Evolutionary conservation across 2,888 invertebrate genomes (phyloP).

Genomic region (Pristionchus maxplancki): DNA sequence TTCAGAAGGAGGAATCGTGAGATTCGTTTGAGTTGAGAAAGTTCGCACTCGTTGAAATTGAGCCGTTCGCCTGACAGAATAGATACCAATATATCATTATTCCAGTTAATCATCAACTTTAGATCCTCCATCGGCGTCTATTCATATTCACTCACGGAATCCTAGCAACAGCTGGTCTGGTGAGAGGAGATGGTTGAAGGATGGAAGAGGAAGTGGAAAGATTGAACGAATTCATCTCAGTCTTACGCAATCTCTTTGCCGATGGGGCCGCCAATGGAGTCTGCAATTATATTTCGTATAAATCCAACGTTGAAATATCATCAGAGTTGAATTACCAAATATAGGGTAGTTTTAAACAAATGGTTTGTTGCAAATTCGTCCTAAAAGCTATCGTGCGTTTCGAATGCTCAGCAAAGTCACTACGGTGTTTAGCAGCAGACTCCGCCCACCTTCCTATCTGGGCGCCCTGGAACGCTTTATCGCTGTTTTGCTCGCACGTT

Average conservation of each 20-base stretch:
- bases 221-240: not conserved
- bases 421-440: too few relatives aligned
- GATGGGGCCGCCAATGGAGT: constrained; percentile 43
- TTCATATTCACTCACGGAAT: not conserved
- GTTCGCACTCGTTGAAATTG: constrained; percentile 28
- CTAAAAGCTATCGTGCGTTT: too few relatives aligned
- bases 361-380: too few relatives aligned
- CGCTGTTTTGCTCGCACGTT: too few relatives aligned
- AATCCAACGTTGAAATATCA: too few relatives aligned
- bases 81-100: not conserved
- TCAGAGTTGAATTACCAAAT: too few relatives aligned
- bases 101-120: not conserved
- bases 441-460: too few relatives aligned
- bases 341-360: too few relatives aligned
- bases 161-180: not conserved
- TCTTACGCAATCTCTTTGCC: not conserved
- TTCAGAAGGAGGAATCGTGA: constrained; percentile 16
- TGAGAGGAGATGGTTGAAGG: constrained; percentile 37
- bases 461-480: too few relatives aligned
- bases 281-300: not conserved
- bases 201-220: not conserved
- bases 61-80: not conserved
- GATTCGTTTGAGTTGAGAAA: not conserved
- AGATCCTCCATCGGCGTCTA: not conserved
- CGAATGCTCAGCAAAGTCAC: too few relatives aligned